Percentiles rank a stretch among this genome's conserved stretches.
Evolutionary conservation across 2,888 invertebrate genomes (phyloP).

Genomic region (Nephrotoma flavescens): DNA sequence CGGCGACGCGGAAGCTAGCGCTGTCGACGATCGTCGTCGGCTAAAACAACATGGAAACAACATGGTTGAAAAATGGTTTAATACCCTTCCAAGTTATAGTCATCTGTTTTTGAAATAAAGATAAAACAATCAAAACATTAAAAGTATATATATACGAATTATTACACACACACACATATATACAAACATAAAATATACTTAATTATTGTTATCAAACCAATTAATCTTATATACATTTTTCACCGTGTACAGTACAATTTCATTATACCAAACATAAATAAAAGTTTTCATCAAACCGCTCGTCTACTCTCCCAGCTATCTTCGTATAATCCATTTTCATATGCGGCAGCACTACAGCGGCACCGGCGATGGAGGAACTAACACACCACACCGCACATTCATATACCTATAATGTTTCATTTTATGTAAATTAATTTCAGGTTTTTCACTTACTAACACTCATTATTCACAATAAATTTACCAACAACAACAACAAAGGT

Average conservation of each 20-base stretch:
- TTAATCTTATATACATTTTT: not conserved
- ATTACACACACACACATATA: no score
- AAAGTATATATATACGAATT: no score
- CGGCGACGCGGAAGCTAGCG: no score
- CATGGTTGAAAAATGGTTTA: no score
- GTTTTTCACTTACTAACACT: not conserved
- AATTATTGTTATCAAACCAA: not conserved
- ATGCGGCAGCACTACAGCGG: not conserved
- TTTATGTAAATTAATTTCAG: not conserved
- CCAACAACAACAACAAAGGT: not conserved
- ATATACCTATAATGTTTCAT: not conserved
- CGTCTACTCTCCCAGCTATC: not conserved
- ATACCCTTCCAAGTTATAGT: no score
- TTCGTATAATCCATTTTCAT: not conserved
- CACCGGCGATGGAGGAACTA: not conserved
- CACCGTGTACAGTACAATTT: not conserved
- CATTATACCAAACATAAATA: not conserved
- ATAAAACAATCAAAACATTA: no score
- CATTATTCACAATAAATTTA: not conserved
- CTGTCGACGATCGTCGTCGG: no score
- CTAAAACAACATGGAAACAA: no score
- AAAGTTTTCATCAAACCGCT: not conserved
- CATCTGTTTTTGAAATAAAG: no score
- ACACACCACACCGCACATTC: not conserved
- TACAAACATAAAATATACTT: not conserved